Conservation (phyloP, 2,888 invertebrate species). For the Meteorus cinctellus region DNA sequence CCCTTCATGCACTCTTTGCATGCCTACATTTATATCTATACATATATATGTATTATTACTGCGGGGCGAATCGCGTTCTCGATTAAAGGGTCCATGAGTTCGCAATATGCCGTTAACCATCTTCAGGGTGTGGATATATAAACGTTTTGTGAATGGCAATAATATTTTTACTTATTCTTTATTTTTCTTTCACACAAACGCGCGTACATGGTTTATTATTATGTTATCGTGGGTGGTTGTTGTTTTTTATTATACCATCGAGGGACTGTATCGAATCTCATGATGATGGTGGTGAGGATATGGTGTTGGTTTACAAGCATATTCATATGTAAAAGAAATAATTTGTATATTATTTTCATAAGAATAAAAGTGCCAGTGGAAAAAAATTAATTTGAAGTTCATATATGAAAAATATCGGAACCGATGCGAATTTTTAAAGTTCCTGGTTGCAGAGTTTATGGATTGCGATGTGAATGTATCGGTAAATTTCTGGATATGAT, state of each 20-base stretch:
- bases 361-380: neutral
- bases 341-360: neutral
- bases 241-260: neutral
- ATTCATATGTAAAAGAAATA: neutral
- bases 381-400: neutral
- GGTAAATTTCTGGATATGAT: conserved; percentile 48
- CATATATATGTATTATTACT: conserved; percentile 37
- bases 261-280: conserved; percentile 21
- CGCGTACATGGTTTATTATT: conserved; percentile 18
- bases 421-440: neutral
- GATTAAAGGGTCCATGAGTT: conserved; percentile 44
- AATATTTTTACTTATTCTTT: conserved; percentile 1
- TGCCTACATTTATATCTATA: neutral
- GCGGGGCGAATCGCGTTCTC: conserved; percentile 44
- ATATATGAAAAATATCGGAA: conserved; percentile 23
- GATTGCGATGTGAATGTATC: neutral
- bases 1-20: conserved; percentile 26
- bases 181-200: neutral
- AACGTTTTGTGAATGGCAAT: conserved; percentile 18
- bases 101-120: conserved; percentile 35
- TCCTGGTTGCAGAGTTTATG: neutral
- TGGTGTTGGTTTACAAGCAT: neutral
- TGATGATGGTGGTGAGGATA: neutral
- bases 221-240: conserved; percentile 30
- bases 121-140: conserved; percentile 38